Percentiles rank a stretch among this genome's conserved stretches.
Conservation (phyloP, 2,797 vertebrate species). For the Phyllotis vaccarum region DNA sequence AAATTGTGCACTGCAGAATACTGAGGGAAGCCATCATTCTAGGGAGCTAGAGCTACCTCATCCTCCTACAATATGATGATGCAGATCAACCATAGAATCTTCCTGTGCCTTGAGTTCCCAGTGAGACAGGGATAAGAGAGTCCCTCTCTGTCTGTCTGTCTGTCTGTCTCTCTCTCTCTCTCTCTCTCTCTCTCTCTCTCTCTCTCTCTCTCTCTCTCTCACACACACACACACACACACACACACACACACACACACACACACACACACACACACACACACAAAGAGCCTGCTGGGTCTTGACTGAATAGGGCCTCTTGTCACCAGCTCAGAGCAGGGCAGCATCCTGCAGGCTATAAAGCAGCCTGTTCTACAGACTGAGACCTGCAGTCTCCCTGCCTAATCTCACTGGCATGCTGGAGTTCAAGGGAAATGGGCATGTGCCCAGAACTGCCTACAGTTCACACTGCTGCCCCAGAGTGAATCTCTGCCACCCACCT, state of each 20-base stretch:
- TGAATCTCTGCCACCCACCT: no score
- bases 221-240: not conserved
- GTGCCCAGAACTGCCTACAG: not conserved
- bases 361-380: not conserved
- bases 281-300: not conserved
- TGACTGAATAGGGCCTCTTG: not conserved
- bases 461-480: not conserved
- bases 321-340: not conserved
- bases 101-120: not conserved
- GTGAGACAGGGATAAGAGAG: not conserved
- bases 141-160: no score
- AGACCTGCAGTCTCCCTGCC: not conserved
- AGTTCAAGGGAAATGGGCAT: not conserved
- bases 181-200: no score
- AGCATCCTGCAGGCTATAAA: not conserved
- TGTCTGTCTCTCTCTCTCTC: not conserved
- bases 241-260: not conserved
- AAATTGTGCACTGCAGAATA: not conserved
- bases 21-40: not conserved
- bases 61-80: not conserved
- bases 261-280: not conserved
- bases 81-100: not conserved
- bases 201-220: no score
- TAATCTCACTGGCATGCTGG: not conserved
- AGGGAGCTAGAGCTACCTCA: conserved; percentile 9